phyloP scores from a whole-genome alignment of 2,797 vertebrate species.

The Paratrypauchen microcephalus region DNA sequence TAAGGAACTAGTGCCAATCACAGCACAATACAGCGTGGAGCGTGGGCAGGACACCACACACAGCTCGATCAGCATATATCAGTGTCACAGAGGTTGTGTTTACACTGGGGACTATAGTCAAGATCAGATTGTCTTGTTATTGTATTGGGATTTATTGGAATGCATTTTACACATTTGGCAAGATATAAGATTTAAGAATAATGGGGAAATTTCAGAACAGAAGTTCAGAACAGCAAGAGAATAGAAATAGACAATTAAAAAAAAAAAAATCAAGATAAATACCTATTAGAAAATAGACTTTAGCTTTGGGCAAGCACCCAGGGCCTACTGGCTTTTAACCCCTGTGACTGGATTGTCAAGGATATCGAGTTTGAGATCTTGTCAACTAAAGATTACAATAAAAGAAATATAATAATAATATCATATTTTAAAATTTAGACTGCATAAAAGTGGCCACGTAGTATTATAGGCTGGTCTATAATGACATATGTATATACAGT shows the following conservation, averaged over 20 bases:
- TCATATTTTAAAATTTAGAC: no score
- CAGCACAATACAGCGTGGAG: constrained; percentile 40
- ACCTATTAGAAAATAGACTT: no score
- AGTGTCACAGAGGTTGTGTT: constrained; percentile 1
- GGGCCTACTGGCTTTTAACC: neutral
- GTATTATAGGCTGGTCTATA: no score
- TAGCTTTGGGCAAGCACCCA: neutral
- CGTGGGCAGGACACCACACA: constrained; percentile 18
- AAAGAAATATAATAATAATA: no score
- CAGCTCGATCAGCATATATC: constrained; percentile 9
- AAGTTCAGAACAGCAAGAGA: no score
- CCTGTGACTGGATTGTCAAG: neutral
- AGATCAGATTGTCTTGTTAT: neutral
- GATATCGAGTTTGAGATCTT: neutral
- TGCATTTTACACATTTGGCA: neutral
- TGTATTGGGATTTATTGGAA: neutral
- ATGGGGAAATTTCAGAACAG: no score
- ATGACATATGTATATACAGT: neutral
- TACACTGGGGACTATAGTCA: neutral
- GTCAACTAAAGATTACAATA: no score
- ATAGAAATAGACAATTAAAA: no score
- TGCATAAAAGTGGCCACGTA: no score
- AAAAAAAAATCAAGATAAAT: no score
- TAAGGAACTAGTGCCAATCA: constrained; percentile 64
- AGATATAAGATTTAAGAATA: no score